Evolutionary conservation across 2,797 vertebrate species (phyloP).

Genomic region (Diglossa cyanea): DNA sequence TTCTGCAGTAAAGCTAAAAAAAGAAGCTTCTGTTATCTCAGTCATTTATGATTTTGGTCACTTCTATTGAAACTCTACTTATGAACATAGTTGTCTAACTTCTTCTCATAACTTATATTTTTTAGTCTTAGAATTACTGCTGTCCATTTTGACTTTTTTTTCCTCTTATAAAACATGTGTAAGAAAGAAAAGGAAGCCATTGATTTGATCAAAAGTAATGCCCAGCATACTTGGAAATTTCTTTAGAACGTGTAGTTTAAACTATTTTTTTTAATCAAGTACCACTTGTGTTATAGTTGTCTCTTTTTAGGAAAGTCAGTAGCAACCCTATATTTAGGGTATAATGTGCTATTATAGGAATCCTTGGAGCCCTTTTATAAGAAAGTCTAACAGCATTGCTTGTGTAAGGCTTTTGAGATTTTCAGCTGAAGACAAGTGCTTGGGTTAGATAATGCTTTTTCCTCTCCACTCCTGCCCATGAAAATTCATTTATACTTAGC

Average conservation of each 20-base stretch:
- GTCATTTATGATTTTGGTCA: slow-evolving; percentile 26
- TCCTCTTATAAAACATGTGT: neutral
- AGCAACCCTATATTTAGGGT: neutral
- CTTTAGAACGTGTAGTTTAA: neutral
- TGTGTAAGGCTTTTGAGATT: neutral
- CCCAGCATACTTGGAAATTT: neutral
- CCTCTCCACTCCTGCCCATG: neutral
- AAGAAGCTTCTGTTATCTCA: slow-evolving; percentile 20
- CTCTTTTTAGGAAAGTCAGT: neutral
- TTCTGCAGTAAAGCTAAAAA: neutral
- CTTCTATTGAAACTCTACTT: neutral
- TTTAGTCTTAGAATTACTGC: neutral
- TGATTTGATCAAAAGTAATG: neutral
- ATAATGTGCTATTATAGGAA: neutral
- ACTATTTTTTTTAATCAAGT: neutral
- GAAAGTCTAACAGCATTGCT: neutral
- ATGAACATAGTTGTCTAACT: neutral
- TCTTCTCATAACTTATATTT: neutral
- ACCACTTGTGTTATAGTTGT: neutral
- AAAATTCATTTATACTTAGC: neutral
- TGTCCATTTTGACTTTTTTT: neutral
- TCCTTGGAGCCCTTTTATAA: neutral
- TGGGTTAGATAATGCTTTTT: neutral
- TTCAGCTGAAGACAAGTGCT: neutral
- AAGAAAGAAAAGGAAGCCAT: neutral